Percentiles rank a stretch among this genome's conserved stretches.
phyloP scores from a whole-genome alignment of 2,888 invertebrate genomes.

The Lucinisca nassula region DNA sequence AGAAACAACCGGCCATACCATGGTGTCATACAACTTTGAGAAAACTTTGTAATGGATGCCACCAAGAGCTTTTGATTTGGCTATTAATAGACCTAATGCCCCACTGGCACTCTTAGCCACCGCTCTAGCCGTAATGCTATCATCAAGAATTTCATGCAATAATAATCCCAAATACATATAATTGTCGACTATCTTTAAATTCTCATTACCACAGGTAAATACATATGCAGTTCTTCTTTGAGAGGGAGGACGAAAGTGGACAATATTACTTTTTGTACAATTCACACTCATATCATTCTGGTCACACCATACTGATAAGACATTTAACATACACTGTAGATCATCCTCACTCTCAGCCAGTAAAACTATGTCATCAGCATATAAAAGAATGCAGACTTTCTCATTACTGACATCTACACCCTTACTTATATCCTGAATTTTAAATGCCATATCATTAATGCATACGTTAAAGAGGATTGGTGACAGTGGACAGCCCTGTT shows the following conservation, averaged over 20 bases:
- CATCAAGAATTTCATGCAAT: slow-evolving; percentile 47
- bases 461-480: slow-evolving; percentile 32
- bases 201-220: slow-evolving; percentile 48
- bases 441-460: slow-evolving; percentile 25
- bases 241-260: slow-evolving; percentile 54
- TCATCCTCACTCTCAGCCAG: slow-evolving; percentile 47
- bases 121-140: slow-evolving; percentile 37
- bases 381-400: slow-evolving; percentile 17
- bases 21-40: slow-evolving; percentile 51
- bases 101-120: slow-evolving; percentile 57
- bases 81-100: slow-evolving; percentile 48
- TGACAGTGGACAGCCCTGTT: slow-evolving; percentile 33
- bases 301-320: slow-evolving; percentile 45
- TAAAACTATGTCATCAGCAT: slow-evolving; percentile 60
- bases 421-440: neutral
- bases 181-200: slow-evolving; percentile 18
- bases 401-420: slow-evolving; percentile 5
- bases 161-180: slow-evolving; percentile 56
- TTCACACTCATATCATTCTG: slow-evolving; percentile 56
- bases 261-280: slow-evolving; percentile 53
- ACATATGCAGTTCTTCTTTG: neutral
- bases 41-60: slow-evolving; percentile 50
- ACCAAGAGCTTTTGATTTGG: slow-evolving; percentile 51
- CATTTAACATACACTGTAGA: slow-evolving; percentile 48
- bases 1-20: slow-evolving; percentile 53